These are phyloP conservation scores for Oscheius onirici DNA, from an alignment of 2,888 invertebrate genomes.

Conservation along the genomic window DNA sequence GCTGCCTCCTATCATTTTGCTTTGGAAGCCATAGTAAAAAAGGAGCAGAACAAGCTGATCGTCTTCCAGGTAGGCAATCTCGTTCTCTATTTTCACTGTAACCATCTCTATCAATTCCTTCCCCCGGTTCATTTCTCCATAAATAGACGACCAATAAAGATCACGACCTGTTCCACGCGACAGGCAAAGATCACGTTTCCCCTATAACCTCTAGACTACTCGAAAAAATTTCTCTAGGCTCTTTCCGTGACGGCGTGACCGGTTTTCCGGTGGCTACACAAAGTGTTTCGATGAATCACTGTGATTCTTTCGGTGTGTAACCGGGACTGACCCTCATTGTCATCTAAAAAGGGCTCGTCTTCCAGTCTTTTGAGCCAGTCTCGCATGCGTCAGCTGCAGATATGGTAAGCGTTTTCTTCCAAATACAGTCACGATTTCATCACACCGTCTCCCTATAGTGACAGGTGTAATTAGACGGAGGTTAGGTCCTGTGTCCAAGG, in stretches of 20 bases:
- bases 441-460: too few relatives aligned
- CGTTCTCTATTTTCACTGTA: conserved; percentile 13
- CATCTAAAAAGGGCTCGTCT: neutral
- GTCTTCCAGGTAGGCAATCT: conserved; percentile 61
- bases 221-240: neutral
- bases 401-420: too few relatives aligned
- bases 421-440: too few relatives aligned
- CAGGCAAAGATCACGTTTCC: neutral
- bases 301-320: neutral
- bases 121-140: neutral
- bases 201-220: too few relatives aligned
- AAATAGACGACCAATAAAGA: conserved; percentile 16
- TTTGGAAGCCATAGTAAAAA: conserved; percentile 98
- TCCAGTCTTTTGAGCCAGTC: too few relatives aligned
- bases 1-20: conserved; percentile 96
- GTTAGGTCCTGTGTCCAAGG: conserved; percentile 10
- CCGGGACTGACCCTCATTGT: conserved; percentile 14
- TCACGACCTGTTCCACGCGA: neutral
- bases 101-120: neutral
- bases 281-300: conserved; percentile 22
- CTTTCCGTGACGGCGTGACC: conserved; percentile 22
- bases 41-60: conserved; percentile 74
- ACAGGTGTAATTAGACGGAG: conserved; percentile 7
- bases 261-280: conserved; percentile 14
- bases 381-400: too few relatives aligned